Conservation (phyloP, 2,888 invertebrate species). For the Ochropacha duplaris region DNA sequence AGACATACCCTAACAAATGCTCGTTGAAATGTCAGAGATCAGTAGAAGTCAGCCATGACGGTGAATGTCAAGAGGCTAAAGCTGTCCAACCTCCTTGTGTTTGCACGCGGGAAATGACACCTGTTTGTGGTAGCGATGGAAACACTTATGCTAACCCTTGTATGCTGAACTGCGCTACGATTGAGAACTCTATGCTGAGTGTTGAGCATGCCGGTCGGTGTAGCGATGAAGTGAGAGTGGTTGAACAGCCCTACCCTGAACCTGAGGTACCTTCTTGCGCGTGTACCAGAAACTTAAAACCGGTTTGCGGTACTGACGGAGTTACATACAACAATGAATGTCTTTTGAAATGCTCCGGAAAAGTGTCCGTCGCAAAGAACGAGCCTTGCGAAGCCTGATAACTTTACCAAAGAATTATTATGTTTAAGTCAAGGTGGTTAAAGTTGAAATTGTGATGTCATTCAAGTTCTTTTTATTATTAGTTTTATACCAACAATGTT, state of each 20-base stretch:
- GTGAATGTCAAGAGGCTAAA: constrained; percentile 22
- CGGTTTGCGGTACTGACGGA: constrained; percentile 42
- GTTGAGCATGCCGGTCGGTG: constrained; percentile 22
- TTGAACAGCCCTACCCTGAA: constrained; percentile 8
- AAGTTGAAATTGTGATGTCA: background rate
- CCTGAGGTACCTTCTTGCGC: constrained; percentile 14
- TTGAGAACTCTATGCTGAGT: constrained; percentile 18
- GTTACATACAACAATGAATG: constrained; percentile 87
- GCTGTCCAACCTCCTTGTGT: constrained; percentile 19
- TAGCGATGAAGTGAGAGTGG: constrained; percentile 21
- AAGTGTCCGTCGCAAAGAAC: constrained; percentile 14
- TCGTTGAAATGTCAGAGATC: constrained; percentile 25
- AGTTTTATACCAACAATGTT: background rate
- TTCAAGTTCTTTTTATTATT: background rate
- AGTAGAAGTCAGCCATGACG: constrained; percentile 20
- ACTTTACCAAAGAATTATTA: background rate
- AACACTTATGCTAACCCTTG: constrained; percentile 44
- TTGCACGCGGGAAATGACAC: constrained; percentile 33
- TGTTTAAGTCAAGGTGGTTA: background rate
- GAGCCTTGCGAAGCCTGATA: constrained; percentile 25
- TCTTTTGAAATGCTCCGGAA: constrained; percentile 77
- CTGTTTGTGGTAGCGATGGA: constrained; percentile 47
- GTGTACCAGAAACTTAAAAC: constrained; percentile 32
- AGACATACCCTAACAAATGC: constrained; percentile 46
- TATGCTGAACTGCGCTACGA: constrained; percentile 35